Percentiles rank a stretch among this genome's conserved stretches.
phyloP scores from a whole-genome alignment of 1,140 invertebrate genomes.

The Hyles vespertilio region DNA sequence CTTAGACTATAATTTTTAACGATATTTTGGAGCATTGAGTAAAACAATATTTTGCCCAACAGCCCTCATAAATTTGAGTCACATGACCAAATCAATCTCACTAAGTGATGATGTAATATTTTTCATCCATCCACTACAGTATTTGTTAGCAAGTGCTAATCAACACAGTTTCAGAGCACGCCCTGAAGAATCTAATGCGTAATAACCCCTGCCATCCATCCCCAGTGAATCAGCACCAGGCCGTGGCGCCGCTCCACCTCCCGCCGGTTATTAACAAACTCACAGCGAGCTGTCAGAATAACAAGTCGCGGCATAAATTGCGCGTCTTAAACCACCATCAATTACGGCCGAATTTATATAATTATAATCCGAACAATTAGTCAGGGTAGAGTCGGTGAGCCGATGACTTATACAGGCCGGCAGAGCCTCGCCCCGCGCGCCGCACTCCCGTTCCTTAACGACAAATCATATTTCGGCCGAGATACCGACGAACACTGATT shows the following conservation, averaged over 20 bases:
- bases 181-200: no score
- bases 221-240: neutral
- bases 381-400: constrained; percentile 27
- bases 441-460: constrained; percentile 20
- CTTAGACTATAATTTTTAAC: no score
- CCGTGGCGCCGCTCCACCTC: constrained; percentile 4
- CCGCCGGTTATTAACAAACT: constrained; percentile 38
- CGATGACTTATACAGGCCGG: constrained; percentile 22
- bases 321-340: constrained; percentile 34
- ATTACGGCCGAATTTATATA: constrained; percentile 36
- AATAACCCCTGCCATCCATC: no score
- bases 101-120: no score
- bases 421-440: constrained; percentile 19
- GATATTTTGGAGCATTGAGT: no score
- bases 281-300: constrained; percentile 58
- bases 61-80: no score
- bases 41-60: no score
- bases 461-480: constrained; percentile 28
- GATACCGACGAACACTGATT: constrained; percentile 2
- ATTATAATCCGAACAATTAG: constrained; percentile 56
- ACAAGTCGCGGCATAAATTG: constrained; percentile 53
- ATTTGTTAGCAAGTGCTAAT: no score
- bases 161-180: no score
- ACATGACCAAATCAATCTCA: no score
- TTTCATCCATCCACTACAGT: no score